Evolutionary conservation across 2,888 invertebrate genomes (phyloP), one percentile per base, ranked within the genome.

Genomic region (Ennomos erosarius): DNA sequence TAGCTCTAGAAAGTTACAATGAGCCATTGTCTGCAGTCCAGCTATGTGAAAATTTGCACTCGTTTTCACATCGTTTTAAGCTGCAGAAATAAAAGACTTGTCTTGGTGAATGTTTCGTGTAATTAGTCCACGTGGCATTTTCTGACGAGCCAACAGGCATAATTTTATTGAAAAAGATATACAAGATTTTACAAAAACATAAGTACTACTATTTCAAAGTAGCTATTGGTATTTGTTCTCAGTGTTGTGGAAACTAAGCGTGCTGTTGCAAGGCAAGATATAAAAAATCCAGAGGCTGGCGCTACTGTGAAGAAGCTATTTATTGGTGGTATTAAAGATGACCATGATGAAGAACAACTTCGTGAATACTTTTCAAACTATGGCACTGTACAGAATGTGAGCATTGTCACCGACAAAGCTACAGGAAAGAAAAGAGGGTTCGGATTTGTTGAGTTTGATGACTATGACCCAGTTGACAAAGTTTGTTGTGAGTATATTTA

Each of bases 381-480:
- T 84, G 99, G 99, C 10, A 95, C 92, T 64, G 97, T 99, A 56
- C 94, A 96, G 53, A 95, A 96, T 60, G 96, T 98, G 42, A 97
- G 97, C 73, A 96, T 99, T 75, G 98, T 98, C 1, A 96, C 96
- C 9, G 98, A 99, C 79, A 98, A 98, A 75, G 96, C 96, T 63
- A 97, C 97, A 0, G 98, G 98, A 53, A 98, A 98, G 85, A 98
- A 97, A 73, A 94, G 99, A 73, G 99, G 99, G 5, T 99, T 99
- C 85, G 99, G 98, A 33, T 99, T 99, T 84, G 96, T 99, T 38
- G 98, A 98, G 84, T 99, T 98, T 84, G 98, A 98, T 79, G 99
- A 99, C 83, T 98, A 98, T 79, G 99, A 99, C 87, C 96, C 98
- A 4, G 99, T 99, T 56, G 99, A 99, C 84, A 99, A 99, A 94